phyloP scores from a whole-genome alignment of 2,888 invertebrate genomes.

The Byasa hedistus region DNA sequence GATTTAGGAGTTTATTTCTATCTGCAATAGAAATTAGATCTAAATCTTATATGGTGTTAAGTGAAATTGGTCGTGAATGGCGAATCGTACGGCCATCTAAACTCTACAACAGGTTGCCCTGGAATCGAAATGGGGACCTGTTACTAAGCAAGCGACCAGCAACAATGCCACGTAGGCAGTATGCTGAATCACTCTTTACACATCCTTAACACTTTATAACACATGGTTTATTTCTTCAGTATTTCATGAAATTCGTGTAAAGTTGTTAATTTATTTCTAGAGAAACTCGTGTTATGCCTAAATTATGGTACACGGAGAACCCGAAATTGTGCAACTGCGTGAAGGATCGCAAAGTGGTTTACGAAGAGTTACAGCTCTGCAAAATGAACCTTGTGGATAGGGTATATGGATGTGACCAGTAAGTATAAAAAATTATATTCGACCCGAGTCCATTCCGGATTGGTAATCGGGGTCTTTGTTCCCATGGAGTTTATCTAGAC shows the following conservation, averaged over 20 bases:
- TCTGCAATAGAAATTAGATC: too few species aligned
- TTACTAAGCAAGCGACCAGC: too few species aligned
- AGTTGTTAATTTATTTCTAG: conserved; percentile 42
- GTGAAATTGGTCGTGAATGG: not conserved
- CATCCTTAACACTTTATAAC: too few species aligned
- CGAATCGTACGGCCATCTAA: not conserved
- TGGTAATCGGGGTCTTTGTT: too few species aligned
- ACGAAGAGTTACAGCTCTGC: conserved; percentile 64
- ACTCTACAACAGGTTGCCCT: too few species aligned
- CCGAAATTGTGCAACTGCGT: conserved; percentile 68
- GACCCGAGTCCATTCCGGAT: too few species aligned
- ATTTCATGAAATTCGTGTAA: not conserved
- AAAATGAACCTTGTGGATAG: conserved; percentile 66
- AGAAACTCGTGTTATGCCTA: conserved; percentile 56
- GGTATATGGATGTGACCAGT: conserved; percentile 67
- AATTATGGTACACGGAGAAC: conserved; percentile 65
- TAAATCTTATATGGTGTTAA: not conserved
- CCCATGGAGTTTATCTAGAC: not conserved
- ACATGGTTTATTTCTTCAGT: not conserved
- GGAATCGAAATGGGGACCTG: too few species aligned
- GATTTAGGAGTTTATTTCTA: too few species aligned
- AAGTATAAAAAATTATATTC: conserved; percentile 40
- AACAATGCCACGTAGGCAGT: too few species aligned
- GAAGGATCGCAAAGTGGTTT: conserved; percentile 62
- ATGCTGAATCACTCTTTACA: too few species aligned